Evolutionary conservation across 2,888 invertebrate genomes (phyloP).

Genomic region (Platycheirus albimanus): DNA sequence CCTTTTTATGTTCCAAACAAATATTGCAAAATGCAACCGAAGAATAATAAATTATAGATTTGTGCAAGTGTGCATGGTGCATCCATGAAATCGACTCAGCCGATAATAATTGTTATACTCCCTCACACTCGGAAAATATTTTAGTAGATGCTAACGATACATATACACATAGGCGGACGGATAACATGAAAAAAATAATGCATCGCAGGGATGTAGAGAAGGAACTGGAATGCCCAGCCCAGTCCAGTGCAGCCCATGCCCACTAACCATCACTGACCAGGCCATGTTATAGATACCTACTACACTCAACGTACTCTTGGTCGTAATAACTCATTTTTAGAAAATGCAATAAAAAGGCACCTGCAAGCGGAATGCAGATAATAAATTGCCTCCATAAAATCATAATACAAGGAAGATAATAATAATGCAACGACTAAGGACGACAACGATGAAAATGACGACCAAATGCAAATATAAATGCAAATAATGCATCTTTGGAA

Average conservation of each 20-base stretch:
- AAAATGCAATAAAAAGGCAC: slow-evolving; percentile 72
- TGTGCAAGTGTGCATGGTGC: slow-evolving; percentile 47
- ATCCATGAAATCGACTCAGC: slow-evolving; percentile 61
- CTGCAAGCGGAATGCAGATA: slow-evolving; percentile 72
- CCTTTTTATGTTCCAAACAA: slow-evolving; percentile 20
- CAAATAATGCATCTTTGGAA: slow-evolving; percentile 50
- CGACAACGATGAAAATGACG: slow-evolving; percentile 28
- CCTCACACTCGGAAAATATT: background rate
- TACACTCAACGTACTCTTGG: background rate
- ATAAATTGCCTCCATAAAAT: slow-evolving; percentile 71
- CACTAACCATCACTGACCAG: background rate
- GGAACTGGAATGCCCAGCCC: background rate
- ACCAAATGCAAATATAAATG: slow-evolving; percentile 40
- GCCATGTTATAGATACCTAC: background rate
- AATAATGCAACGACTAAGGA: slow-evolving; percentile 63
- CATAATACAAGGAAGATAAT: slow-evolving; percentile 69
- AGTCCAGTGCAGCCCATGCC: background rate
- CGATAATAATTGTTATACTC: slow-evolving; percentile 60
- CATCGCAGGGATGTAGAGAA: slow-evolving; percentile 11
- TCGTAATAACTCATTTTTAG: slow-evolving; percentile 65
- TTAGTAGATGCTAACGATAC: background rate
- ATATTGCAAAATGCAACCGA: slow-evolving; percentile 47
- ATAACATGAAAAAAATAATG: slow-evolving; percentile 41
- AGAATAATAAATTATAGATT: slow-evolving; percentile 64
- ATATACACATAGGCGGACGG: slow-evolving; percentile 2